phyloP scores from a whole-genome alignment of 2,888 invertebrate genomes.

The Choristoneura rosaceana region DNA sequence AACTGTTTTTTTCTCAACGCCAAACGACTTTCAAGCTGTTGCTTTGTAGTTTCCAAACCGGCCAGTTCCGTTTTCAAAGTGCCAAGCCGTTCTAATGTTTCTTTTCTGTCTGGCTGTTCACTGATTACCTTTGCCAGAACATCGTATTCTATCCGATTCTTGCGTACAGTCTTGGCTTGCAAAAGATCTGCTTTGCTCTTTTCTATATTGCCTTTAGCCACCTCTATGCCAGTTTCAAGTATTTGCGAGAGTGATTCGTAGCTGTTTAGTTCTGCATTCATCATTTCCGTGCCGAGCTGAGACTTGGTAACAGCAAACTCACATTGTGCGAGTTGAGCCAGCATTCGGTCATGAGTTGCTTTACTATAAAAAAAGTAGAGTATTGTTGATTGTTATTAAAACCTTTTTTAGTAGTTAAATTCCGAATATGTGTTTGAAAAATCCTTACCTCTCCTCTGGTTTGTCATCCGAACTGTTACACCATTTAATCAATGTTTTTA shows the following conservation, averaged over 20 bases:
- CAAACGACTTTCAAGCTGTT: slow-evolving; percentile 90
- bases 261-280: slow-evolving; percentile 92
- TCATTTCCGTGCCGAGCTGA: slow-evolving; percentile 91
- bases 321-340: slow-evolving; percentile 93
- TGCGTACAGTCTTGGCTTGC: slow-evolving; percentile 93
- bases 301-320: slow-evolving; percentile 95
- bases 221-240: slow-evolving; percentile 91
- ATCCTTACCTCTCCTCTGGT: slow-evolving; percentile 87
- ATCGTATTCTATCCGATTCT: slow-evolving; percentile 97
- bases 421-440: not conserved
- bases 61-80: slow-evolving; percentile 90
- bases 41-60: slow-evolving; percentile 88
- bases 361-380: slow-evolving; percentile 77
- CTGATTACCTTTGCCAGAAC: slow-evolving; percentile 95
- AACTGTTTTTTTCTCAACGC: slow-evolving; percentile 95
- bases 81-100: slow-evolving; percentile 89
- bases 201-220: slow-evolving; percentile 92
- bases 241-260: slow-evolving; percentile 91
- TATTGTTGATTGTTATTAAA: not conserved
- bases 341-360: slow-evolving; percentile 90
- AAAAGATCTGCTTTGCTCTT: slow-evolving; percentile 92
- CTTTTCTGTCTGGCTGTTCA: slow-evolving; percentile 94
- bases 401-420: not conserved
- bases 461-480: slow-evolving; percentile 88
- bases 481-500: slow-evolving; percentile 94